phyloP scores from a whole-genome alignment of 2,888 invertebrate species.

The Schizaphis graminum region DNA sequence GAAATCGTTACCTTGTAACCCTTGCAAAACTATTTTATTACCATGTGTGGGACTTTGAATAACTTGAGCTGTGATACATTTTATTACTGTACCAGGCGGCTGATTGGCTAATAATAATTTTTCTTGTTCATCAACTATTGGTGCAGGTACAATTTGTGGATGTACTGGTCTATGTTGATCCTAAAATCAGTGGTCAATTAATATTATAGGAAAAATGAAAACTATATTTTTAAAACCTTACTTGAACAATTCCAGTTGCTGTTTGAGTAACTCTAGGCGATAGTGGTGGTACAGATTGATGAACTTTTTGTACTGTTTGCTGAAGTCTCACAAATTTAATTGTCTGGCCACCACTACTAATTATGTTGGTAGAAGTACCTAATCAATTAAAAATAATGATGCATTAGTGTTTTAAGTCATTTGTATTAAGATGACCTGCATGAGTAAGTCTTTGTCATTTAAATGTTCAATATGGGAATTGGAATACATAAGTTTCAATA shows the following conservation, averaged over 20 bases:
- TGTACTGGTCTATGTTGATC: slow-evolving; percentile 63
- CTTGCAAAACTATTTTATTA: slow-evolving; percentile 88
- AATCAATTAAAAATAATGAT: not conserved
- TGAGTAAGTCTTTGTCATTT: not conserved
- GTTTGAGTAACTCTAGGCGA: slow-evolving; percentile 25
- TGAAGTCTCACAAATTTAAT: slow-evolving; percentile 53
- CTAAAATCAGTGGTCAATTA: slow-evolving; percentile 67
- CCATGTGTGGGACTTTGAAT: slow-evolving; percentile 85
- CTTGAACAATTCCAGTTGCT: slow-evolving; percentile 24
- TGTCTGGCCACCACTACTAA: slow-evolving; percentile 36
- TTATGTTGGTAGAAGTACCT: slow-evolving; percentile 47
- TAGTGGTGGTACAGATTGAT: slow-evolving; percentile 49
- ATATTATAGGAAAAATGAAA: not conserved
- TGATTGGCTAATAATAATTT: slow-evolving; percentile 83
- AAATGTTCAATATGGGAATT: not conserved
- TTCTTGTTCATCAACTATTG: slow-evolving; percentile 73
- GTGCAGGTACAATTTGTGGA: slow-evolving; percentile 65
- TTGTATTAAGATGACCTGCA: not conserved
- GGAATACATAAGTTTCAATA: not conserved
- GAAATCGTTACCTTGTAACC: slow-evolving; percentile 85
- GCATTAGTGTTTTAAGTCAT: not conserved
- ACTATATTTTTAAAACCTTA: not conserved
- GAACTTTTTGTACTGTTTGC: slow-evolving; percentile 45
- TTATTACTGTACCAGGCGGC: slow-evolving; percentile 88
- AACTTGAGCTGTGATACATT: slow-evolving; percentile 86